phyloP scores from a whole-genome alignment of 2,113 vertebrate species.

The Oryzias melastigma region DNA sequence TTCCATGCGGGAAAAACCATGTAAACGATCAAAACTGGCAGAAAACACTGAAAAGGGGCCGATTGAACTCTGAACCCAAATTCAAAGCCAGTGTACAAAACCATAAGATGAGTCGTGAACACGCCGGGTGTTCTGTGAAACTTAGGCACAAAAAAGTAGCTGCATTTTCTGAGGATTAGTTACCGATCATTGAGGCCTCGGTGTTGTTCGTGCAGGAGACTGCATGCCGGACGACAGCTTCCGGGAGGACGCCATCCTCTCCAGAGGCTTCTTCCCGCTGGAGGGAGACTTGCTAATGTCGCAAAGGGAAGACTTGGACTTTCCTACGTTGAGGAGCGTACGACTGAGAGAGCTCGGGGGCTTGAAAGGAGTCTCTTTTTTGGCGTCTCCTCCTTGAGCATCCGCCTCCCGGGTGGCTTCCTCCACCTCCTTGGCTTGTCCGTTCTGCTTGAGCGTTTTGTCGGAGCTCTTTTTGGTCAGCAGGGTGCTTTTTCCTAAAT shows the following conservation, averaged over 20 bases:
- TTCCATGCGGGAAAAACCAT: too few species aligned
- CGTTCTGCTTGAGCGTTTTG: constrained; percentile 76
- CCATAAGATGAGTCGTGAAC: constrained; percentile 40
- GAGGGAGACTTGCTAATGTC: constrained; percentile 79
- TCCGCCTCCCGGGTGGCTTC: constrained; percentile 52
- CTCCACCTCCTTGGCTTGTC: constrained; percentile 75
- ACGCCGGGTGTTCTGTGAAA: constrained; percentile 49
- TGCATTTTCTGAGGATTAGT: constrained; percentile 78
- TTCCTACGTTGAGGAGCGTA: constrained; percentile 84
- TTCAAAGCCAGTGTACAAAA: constrained; percentile 10
- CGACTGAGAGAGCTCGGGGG: constrained; percentile 81
- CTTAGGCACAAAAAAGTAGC: constrained; percentile 90
- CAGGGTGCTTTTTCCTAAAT: constrained; percentile 89
- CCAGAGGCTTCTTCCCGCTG: constrained; percentile 82
- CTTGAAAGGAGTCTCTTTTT: constrained; percentile 75
- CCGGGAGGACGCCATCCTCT: constrained; percentile 81
- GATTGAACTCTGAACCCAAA: neutral
- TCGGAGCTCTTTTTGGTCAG: constrained; percentile 84
- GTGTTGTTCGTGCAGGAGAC: constrained; percentile 86
- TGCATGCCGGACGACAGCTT: constrained; percentile 89
- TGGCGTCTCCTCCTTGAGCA: constrained; percentile 53
- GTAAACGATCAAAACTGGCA: neutral
- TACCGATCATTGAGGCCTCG: constrained; percentile 86
- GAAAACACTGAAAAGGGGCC: constrained; percentile 5
- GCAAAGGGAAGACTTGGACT: constrained; percentile 89